A percentile compares a stretch with the other conserved stretches of the same genome.
Evolutionary conservation across 2,888 invertebrate genomes (phyloP).

Genomic region (Zaprionus obscuricornis): DNA sequence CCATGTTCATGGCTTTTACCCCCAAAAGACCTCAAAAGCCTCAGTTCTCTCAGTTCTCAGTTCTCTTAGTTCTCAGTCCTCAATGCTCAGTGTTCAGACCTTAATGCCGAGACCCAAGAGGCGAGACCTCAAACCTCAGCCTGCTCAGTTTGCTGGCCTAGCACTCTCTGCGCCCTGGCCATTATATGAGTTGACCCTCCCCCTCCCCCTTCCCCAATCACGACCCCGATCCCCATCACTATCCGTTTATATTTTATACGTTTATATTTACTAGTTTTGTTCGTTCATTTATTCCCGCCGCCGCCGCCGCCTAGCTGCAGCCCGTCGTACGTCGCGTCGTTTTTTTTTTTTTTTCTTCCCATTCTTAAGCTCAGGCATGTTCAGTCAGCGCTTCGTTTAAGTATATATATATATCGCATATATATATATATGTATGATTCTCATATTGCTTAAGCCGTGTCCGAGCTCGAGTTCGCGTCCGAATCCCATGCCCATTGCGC

Average conservation of each 20-base stretch:
- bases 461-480: too few species aligned
- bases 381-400: slow-evolving; percentile 50
- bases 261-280: too few species aligned
- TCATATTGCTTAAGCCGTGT: slow-evolving; percentile 33
- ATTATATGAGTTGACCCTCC: too few species aligned
- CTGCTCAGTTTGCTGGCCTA: neutral
- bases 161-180: neutral
- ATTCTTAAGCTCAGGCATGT: slow-evolving; percentile 61
- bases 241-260: too few species aligned
- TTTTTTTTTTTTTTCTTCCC: neutral
- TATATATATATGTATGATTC: neutral
- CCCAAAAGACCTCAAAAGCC: neutral
- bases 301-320: neutral
- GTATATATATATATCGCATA: slow-evolving; percentile 16
- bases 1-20: slow-evolving; percentile 44
- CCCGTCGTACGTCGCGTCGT: neutral
- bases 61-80: neutral
- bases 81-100: too few species aligned
- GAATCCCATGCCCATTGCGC: neutral
- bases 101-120: too few species aligned
- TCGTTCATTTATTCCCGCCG: neutral
- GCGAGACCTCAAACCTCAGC: neutral
- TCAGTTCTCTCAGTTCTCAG: neutral
- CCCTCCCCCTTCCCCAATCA: too few species aligned
- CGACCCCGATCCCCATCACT: too few species aligned